Percentiles rank a stretch among this genome's conserved stretches.
These are phyloP conservation scores for Philereme transversata DNA, from an alignment of 2,888 invertebrate genomes.

Conservation along the genomic window DNA sequence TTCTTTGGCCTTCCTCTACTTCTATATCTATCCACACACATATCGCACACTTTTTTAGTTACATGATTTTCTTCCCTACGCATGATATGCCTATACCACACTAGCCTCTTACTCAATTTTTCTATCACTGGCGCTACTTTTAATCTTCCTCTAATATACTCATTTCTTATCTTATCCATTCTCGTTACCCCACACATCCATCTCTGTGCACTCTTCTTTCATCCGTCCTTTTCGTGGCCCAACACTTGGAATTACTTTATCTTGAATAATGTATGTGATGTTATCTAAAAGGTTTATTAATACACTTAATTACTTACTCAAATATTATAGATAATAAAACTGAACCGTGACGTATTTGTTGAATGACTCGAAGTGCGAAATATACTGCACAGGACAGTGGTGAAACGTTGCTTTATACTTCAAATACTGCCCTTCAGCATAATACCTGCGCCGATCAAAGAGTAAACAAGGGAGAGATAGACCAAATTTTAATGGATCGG, in stretches of 20 bases:
- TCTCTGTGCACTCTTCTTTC: neutral
- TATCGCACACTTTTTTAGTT: no score
- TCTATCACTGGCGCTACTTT: no score
- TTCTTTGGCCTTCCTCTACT: no score
- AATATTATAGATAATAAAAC: conserved; percentile 21
- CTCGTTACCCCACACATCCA: no score
- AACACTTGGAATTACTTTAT: no score
- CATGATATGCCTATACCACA: no score
- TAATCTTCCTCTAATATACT: no score
- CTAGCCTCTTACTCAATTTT: no score
- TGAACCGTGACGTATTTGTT: conserved; percentile 5
- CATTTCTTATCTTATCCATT: no score
- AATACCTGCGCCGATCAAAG: conserved; percentile 6
- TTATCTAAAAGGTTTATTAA: neutral
- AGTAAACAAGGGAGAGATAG: conserved; percentile 4
- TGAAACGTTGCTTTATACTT: conserved; percentile 38
- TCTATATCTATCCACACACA: no score
- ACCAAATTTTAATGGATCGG: neutral
- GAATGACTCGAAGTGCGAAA: conserved; percentile 30
- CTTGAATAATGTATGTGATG: neutral
- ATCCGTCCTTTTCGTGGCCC: no score
- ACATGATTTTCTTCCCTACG: no score
- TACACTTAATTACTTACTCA: conserved; percentile 29
- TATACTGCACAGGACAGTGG: conserved; percentile 42
- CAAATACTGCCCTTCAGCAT: conserved; percentile 15